Percentiles rank a stretch among this genome's conserved stretches.
phyloP scores from a whole-genome alignment of 2,113 vertebrate species.

The Caracal caracal region DNA sequence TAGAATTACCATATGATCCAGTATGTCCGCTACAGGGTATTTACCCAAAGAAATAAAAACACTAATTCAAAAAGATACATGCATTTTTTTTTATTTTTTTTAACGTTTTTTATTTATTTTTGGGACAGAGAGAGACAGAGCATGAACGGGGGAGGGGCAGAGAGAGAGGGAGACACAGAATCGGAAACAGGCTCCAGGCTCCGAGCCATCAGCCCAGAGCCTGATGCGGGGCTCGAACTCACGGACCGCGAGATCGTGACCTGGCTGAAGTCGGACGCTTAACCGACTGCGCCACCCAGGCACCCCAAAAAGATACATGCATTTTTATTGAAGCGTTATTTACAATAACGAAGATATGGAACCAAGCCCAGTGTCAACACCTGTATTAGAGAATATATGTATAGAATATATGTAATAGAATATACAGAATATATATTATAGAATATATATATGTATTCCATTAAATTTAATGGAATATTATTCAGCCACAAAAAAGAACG shows the following conservation, averaged over 20 bases:
- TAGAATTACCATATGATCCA: not conserved
- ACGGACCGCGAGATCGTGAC: too few relatives aligned
- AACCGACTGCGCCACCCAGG: too few relatives aligned
- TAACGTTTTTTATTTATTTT: too few relatives aligned
- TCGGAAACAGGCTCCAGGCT: too few relatives aligned
- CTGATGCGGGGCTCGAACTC: too few relatives aligned
- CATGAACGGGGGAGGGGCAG: too few relatives aligned
- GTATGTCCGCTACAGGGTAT: not conserved
- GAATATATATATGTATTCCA: not conserved
- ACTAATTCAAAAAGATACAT: not conserved
- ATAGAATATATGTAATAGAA: not conserved
- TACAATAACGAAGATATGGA: not conserved
- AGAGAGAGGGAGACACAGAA: too few relatives aligned
- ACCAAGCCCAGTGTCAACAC: not conserved
- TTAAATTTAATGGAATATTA: not conserved
- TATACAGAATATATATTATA: not conserved
- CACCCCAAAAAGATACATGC: not conserved
- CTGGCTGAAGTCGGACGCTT: too few relatives aligned
- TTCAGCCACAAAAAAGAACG: not conserved
- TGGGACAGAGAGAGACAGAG: too few relatives aligned
- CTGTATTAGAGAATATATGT: not conserved
- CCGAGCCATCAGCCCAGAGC: too few relatives aligned
- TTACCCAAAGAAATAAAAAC: not conserved
- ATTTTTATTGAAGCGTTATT: not conserved
- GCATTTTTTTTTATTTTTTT: too few relatives aligned